Percentiles rank a stretch among this genome's conserved stretches.
Conservation (phyloP, 2,797 vertebrate genomes). For the Apogon talboti region DNA sequence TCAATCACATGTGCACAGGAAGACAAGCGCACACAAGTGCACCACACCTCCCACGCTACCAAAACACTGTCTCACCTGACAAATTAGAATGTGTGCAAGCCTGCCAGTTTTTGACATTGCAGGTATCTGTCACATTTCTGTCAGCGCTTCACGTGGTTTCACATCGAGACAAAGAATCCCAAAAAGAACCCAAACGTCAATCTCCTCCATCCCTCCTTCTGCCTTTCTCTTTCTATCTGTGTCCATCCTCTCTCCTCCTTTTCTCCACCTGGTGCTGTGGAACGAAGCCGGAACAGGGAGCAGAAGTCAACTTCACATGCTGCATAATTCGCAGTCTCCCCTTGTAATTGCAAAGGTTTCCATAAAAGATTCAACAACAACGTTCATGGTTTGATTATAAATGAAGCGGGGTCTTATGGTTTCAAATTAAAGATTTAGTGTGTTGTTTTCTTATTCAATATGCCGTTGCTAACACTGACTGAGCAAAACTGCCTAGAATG, state of each 20-base stretch:
- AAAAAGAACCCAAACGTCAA: slow-evolving; percentile 58
- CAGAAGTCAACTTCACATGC: slow-evolving; percentile 68
- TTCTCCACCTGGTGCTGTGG: slow-evolving; percentile 48
- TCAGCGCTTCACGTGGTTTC: slow-evolving; percentile 69
- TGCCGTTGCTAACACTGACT: slow-evolving; percentile 14
- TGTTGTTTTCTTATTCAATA: slow-evolving; percentile 38
- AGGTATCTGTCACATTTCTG: slow-evolving; percentile 76
- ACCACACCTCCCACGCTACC: slow-evolving; percentile 72
- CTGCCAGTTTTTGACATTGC: slow-evolving; percentile 66
- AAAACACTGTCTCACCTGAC: slow-evolving; percentile 74
- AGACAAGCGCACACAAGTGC: slow-evolving; percentile 57
- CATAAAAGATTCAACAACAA: slow-evolving; percentile 64
- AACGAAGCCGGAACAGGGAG: slow-evolving; percentile 57
- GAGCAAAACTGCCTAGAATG: slow-evolving; percentile 14
- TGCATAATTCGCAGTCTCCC: slow-evolving; percentile 63
- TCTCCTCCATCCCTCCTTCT: slow-evolving; percentile 6
- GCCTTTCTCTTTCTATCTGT: background rate
- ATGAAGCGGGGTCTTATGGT: slow-evolving; percentile 52
- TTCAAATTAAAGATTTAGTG: slow-evolving; percentile 59
- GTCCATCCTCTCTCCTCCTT: slow-evolving; percentile 40
- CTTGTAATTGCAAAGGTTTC: slow-evolving; percentile 57
- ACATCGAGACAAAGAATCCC: slow-evolving; percentile 70
- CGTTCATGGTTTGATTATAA: slow-evolving; percentile 63
- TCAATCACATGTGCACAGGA: slow-evolving; percentile 57
- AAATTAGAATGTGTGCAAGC: slow-evolving; percentile 69